Base-by-base conservation (phyloP, 1,140 invertebrate genomes). In the Papilio polytes region DNA sequence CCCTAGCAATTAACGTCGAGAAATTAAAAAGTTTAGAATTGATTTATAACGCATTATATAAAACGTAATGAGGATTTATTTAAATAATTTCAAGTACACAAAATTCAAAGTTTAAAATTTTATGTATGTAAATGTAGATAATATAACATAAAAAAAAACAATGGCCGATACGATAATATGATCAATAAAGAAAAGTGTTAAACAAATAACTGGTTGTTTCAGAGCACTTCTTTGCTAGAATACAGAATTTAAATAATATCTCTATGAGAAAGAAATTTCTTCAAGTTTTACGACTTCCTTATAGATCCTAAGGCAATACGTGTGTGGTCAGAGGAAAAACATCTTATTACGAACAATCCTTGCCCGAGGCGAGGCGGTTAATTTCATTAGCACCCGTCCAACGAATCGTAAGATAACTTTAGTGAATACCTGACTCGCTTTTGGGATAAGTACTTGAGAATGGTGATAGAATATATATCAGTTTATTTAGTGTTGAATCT, bases 381-480 rank as follows among this genome's bases (percentile, higher is more conserved):
- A 94, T 94, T 94, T 94, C 93, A 94, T 94, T 94, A 94, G 90
- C 86, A 86, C 85, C 90, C 83, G 86, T 89, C 88, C 93, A 94
- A 93, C 93, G 92, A 94, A 93, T 92, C 93, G 93, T 94, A 91
- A 94, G 92, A 94, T 94, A 94, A 94, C 89, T 94, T 94, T 94
- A 94, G 89, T 89, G 87, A 89, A 66, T 66, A 66, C 63, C 63
- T 66, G 22, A 13, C 22, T 31, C 63, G 63, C 63, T 31, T 66
- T 31, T 26, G 13, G 63, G 22, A 31, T 66, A 66, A 31, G 10
- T 13, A 6, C 22, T 31, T 66, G 3, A 66, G 3, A 66, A 4
- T 31, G 13, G 20, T 26, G 56, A 26, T 12, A 63, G 59, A 22
- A 59, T 70, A 26, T 36, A 70, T 36, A 31, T 70, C 13, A 31